Evolutionary conservation across 53 echinoderm and acorn worm species (phyloP).

Genomic region (Arbacia lixula): DNA sequence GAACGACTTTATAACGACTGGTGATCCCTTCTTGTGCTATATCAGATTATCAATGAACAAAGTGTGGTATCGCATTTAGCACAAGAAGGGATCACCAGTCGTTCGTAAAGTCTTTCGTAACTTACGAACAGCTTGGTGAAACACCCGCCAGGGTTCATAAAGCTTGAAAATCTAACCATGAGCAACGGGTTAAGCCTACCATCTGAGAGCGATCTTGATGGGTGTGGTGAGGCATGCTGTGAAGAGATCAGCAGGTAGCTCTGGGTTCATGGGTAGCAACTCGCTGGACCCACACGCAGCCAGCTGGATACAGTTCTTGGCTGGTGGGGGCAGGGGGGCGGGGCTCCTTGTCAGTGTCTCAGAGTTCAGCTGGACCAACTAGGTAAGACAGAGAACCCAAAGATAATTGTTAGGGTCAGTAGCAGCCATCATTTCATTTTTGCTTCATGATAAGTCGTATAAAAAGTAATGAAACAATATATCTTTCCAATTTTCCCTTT

Average conservation of each 20-base stretch:
- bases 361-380: conserved; percentile 26
- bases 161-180: no score
- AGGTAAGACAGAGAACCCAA: not conserved
- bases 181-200: no score
- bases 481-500: no score
- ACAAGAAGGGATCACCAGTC: no score
- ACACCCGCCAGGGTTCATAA: no score
- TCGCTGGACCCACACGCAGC: conserved; percentile 88
- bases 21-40: no score
- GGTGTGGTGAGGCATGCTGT: conserved; percentile 98
- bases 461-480: no score
- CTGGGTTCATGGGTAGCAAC: conserved; percentile 93
- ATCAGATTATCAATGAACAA: no score
- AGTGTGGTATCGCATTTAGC: no score
- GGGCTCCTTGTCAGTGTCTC: conserved; percentile 11
- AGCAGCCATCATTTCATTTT: not conserved
- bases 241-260: conserved; percentile 95
- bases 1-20: not conserved
- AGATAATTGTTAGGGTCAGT: not conserved
- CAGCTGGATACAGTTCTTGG: conserved; percentile 97
- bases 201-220: conserved; percentile 96
- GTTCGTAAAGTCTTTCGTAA: no score
- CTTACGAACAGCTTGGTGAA: no score
- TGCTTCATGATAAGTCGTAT: no score
- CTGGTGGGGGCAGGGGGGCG: conserved; percentile 80